Base-by-base conservation (phyloP, 1,140 invertebrate genomes). In the Drosophila santomea region DNA sequence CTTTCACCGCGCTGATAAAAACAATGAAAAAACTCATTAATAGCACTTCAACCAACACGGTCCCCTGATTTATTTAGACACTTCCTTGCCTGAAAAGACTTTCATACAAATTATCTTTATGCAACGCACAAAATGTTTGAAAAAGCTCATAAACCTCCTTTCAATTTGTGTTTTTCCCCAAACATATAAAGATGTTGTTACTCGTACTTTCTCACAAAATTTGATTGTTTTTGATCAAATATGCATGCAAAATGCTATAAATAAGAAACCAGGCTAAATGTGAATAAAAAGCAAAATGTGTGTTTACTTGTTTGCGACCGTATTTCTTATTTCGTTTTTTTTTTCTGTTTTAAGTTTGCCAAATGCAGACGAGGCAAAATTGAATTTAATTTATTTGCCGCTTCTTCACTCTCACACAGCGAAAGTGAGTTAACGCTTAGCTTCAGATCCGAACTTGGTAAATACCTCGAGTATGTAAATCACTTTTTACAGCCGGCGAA, bases 201-300 rank as follows among this genome's bases (percentile, higher is more conserved):
- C 51, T 39, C 36, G 20, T 71, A 58, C 51, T 71, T 58, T 71
- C 36, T 36, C 15, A 41, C 41, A 71, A 32, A 50, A 58, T 71
- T 71, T 71, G 38, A 71, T 72, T 72, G 68, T 72, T 72, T 71
- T 71, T 72, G 66, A 71, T 72, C 52, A 72, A 71, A 72, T 71
- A 72, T 71, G 68, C 52, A 71, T 58, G 68, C 51, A 58, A 72
- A 72, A 71, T 50, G 51, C 51, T 71, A 58, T 41, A 71, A 71
- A 71, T 41, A 58, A 71, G 17, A 44, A 69, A 48, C 64, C 23
- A 20, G 20, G 20, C 11, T n/a, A 57, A 47, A 69, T 36, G 41
- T 47, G 17, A 57, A 44, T 32, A 32, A 39, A 66, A 38, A 66
- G 32, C 20, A 47, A 45, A 45, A 57, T 56, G 15, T 48, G 43